Conservation (phyloP, 35 echinoderm and acorn worm species). For the Eucidaris tribuloides region DNA sequence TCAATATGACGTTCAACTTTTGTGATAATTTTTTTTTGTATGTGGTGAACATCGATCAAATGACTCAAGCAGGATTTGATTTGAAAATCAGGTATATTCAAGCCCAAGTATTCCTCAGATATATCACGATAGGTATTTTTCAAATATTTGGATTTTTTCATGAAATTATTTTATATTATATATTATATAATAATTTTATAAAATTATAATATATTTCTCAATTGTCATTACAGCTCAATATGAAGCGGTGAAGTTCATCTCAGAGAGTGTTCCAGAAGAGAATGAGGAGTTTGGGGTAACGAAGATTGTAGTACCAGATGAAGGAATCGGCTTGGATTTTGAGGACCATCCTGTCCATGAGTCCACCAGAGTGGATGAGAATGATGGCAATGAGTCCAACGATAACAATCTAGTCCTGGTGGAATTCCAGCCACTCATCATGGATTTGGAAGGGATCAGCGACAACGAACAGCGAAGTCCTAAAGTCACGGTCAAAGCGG, state of each 20-base stretch:
- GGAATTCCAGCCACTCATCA: slow-evolving; percentile 16
- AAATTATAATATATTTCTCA: not conserved
- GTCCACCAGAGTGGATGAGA: slow-evolving; percentile 35
- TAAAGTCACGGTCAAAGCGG: not conserved
- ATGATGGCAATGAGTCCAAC: slow-evolving; percentile 1
- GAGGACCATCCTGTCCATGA: slow-evolving; percentile 42
- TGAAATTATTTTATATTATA: no score
- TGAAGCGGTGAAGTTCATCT: not conserved
- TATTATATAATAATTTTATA: no score
- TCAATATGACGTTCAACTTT: no score
- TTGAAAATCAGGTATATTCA: no score
- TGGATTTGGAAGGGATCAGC: slow-evolving; percentile 9
- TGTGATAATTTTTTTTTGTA: no score
- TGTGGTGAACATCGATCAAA: no score
- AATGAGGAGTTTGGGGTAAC: not conserved
- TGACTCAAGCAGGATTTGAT: no score
- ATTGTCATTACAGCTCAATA: slow-evolving; percentile 32
- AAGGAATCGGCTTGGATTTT: slow-evolving; percentile 55
- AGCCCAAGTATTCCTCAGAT: no score
- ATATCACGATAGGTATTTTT: no score
- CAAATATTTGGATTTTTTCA: no score
- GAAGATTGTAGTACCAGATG: slow-evolving; percentile 17
- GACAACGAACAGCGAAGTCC: slow-evolving; percentile 14
- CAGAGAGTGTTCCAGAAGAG: slow-evolving; percentile 1
- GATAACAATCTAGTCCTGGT: slow-evolving; percentile 11